Evolutionary conservation across 2,113 vertebrate genomes (phyloP), one percentile per base, ranked within the genome.

Genomic region (Alouatta palliata): DNA sequence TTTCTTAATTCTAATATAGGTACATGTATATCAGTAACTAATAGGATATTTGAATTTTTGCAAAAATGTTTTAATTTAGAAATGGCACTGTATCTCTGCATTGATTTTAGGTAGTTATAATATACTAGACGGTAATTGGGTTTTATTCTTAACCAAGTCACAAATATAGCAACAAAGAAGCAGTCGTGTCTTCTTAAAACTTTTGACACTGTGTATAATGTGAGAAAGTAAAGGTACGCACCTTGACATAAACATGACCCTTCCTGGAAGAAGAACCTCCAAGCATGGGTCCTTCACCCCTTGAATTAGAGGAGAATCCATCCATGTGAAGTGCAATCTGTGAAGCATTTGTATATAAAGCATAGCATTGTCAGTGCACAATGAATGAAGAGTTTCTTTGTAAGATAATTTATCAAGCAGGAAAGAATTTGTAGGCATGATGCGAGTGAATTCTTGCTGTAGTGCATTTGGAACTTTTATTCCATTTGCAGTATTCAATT

Each of bases 391-490:
- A 81, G 10, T 77, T 94, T 52, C 81, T 85, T 80, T 97, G 58
- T 82, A 75, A 95, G 89, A 56, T 52, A 85, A 93, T 90, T 96
- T 92, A 81, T 96, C 86, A 93, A 54, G 35, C 49, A 92, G 58
- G 77, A 96, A 90, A 96, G 54, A 96, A 96, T 87, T 90, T 86
- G 87, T 45, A 84, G 83, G 68, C 56, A 83, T 58, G 91, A 94
- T 49, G 56, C 58, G 85, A 90, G 25, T 75, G 86, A 82, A 86
- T 17, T 35, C 61, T 91, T 92, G 61, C 71, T 61, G 32, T 79
- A 79, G 49, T 93, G 35, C 79, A 87, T 97, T 94, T 92, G 52
- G 49, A 97, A 95, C 35, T 75, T 97, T 56, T 52, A 91, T 81
- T 87, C 64, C 43, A 30, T 82, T 91, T 85, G 25, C 61, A 68